Evolutionary conservation across 2,888 invertebrate species (phyloP), one percentile per base, ranked within the genome.

Genomic region (Drosophila prostipennis): DNA sequence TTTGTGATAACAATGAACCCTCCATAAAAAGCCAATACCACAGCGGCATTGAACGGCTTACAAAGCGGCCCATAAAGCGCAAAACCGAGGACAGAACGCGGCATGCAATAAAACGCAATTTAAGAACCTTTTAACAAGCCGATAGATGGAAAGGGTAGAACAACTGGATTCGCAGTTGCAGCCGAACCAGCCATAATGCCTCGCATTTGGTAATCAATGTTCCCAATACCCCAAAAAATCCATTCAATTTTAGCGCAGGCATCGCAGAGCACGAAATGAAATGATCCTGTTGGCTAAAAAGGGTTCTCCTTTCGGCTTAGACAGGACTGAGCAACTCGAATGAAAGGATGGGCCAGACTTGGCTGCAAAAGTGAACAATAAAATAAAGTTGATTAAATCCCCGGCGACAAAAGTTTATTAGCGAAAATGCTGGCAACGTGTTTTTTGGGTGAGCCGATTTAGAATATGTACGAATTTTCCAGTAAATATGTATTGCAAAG

Each of bases 351-450:
- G 56, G 32, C 32, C 51, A n/a, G 48, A 45, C 53, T 39, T 59
- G 29, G 14, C 42, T 43, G 53, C 34, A 14, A 39, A 43, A 53
- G 53, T 53, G 32, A 48, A 63, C 71, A 71, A 64, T 70, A 61
- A 58, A 69, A 78, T 72, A 70, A 80, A 80, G 72, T 80, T 78
- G 79, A 80, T 79, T 80, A 80, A 76, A 74, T 76, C 72, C 60
- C 65, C 52, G 58, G 56, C 40, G 57, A 71, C 64, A 71, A 75
- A 75, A 65, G 57, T 72, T 72, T 72, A 72, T 72, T 74, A 54
- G 63, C 54, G 46, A 68, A 32, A 69, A 60, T 32, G 46, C 34
- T 34, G 26, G 23, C 71, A 29, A 34, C 29, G 55, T 19, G 16
- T 36, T 61, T 29, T 29, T 39, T 19, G 32, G 32, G 11, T 16